phyloP scores from a whole-genome alignment of 2,113 vertebrate species.

The Cinclus cinclus region DNA sequence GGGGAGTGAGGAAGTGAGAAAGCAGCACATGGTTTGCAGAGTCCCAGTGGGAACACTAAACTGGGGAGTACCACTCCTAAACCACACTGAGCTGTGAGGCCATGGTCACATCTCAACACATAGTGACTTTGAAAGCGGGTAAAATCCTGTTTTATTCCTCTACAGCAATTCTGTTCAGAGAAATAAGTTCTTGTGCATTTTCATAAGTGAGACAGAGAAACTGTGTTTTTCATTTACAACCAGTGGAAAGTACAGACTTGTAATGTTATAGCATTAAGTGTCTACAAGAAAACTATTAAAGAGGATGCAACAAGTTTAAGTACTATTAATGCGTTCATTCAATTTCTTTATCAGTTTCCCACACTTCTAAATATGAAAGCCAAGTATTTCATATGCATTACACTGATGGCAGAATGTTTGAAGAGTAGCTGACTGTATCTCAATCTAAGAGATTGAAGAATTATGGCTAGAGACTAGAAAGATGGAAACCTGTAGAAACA shows the following conservation, averaged over 20 bases:
- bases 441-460: background rate
- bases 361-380: background rate
- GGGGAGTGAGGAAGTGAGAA: background rate
- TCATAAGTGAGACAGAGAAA: background rate
- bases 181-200: background rate
- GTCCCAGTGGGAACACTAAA: background rate
- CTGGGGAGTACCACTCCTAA: background rate
- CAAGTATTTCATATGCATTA: background rate
- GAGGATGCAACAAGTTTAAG: background rate
- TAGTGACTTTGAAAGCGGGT: background rate
- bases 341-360: background rate
- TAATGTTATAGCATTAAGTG: background rate
- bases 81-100: background rate
- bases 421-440: background rate
- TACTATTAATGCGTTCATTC: background rate
- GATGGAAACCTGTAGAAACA: background rate
- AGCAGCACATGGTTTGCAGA: background rate
- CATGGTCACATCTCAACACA: slow-evolving; percentile 22
- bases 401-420: background rate
- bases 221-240: background rate
- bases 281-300: background rate
- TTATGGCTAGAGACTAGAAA: background rate
- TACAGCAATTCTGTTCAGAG: background rate
- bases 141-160: background rate
- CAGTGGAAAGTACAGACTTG: background rate